phyloP scores from a whole-genome alignment of 1,140 invertebrate genomes.

The Drosophila pectinifera region DNA sequence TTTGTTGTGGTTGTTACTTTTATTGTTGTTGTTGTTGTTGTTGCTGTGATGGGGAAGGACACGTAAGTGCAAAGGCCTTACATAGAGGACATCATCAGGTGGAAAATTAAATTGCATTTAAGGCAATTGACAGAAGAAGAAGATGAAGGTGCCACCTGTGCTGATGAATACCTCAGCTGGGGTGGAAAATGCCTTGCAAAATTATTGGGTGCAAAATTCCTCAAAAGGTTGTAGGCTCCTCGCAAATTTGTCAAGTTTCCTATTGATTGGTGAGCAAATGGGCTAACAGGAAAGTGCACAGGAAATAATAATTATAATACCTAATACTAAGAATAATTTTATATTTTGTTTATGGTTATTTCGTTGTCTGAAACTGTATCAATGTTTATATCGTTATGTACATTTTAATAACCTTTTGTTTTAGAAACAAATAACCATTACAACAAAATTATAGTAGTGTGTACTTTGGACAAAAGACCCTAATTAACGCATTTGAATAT shows the following conservation, averaged over 20 bases:
- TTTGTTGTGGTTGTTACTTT: conserved; percentile 24
- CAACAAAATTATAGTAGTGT: no score
- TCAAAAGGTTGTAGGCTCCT: neutral
- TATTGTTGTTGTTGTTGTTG: conserved; percentile 26
- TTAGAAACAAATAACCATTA: no score
- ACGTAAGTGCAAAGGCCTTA: conserved; percentile 39
- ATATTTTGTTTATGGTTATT: no score
- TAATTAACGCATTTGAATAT: no score
- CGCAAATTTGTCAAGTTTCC: conserved; percentile 16
- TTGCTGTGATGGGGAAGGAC: conserved; percentile 9
- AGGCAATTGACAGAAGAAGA: conserved; percentile 56
- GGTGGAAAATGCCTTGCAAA: conserved; percentile 14
- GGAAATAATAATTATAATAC: neutral
- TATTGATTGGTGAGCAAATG: conserved; percentile 2
- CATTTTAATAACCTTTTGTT: no score
- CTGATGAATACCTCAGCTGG: conserved; percentile 19
- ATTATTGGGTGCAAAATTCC: conserved; percentile 33
- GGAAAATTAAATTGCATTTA: conserved; percentile 66
- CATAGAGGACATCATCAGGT: conserved; percentile 58
- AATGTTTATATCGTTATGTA: neutral
- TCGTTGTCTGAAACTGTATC: no score
- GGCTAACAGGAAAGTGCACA: neutral
- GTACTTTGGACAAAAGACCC: no score
- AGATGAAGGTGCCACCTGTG: conserved; percentile 27
- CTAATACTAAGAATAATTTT: no score